Evolutionary conservation across 2,797 vertebrate species (phyloP), one percentile per base, ranked within the genome.

Genomic region (Carcharodon carcharias): DNA sequence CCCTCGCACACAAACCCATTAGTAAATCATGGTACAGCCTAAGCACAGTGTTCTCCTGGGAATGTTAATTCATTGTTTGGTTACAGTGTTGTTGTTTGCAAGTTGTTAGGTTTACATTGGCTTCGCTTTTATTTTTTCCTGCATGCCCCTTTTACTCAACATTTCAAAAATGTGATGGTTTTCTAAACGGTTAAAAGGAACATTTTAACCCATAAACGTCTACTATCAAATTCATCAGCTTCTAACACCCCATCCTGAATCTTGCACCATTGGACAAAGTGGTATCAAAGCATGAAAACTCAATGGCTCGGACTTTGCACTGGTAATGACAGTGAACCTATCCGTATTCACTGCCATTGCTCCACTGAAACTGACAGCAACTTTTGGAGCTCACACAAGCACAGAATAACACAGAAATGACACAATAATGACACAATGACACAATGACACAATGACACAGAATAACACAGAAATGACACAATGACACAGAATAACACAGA

Each of bases 51-150:
- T 6, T 92, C 58, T 92, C 61, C 14, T 92, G 89, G 16, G 89
- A 92, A 65, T n/a, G 58, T 63, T 8, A 40, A 61, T 63, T n/a
- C 89, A 92, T 92, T 92, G 89, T 92, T 92, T 92, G 89, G 35
- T 92, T n/a, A 40, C 35, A 63, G 1, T 63, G 35, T 92, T 92
- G 56, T 23, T 87, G 54, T 40, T 92, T 92, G 89, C 16, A n/a
- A 63, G 35, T 92, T 91, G 89, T 14, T 23, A 63, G 11, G 35
- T 92, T 85, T 85, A 85, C 8, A 2, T 50, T 85, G 82, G 82
- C 82, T 50, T 23, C 9, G 21, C 82, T 85, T 85, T 85, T 85
- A 50, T 85, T 50, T 85, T 85, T 85, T 85, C 45, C 82, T 85
- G 82, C 21, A 3, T 50, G 45, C 50, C 40, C 40, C 18, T 50